Percentiles rank a stretch among this genome's conserved stretches.
Evolutionary conservation across 2,888 invertebrate species (phyloP).

Genomic region (Lasiommata megera): DNA sequence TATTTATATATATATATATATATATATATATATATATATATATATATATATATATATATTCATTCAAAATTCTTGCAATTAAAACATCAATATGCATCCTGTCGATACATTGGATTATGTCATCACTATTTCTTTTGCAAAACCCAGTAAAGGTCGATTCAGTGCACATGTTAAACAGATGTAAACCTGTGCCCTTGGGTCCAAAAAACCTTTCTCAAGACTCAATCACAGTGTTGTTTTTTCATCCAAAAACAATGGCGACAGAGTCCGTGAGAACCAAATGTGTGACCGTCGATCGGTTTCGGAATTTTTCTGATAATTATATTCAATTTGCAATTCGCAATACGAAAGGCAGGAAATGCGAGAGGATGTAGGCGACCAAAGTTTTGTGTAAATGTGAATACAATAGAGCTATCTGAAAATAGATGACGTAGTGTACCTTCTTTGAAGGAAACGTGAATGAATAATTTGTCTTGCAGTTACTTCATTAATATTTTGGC

Average conservation of each 20-base stretch:
- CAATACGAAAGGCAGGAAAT: conserved; percentile 19
- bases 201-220: conserved; percentile 51
- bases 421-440: too few species aligned
- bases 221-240: conserved; percentile 43
- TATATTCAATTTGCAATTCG: conserved; percentile 18
- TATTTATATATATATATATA: too few species aligned
- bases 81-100: neutral
- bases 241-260: conserved; percentile 60
- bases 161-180: conserved; percentile 71
- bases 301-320: conserved; percentile 29
- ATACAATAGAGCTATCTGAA: conserved; percentile 2
- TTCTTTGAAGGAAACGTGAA: too few species aligned
- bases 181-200: conserved; percentile 50
- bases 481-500: too few species aligned
- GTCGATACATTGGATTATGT: conserved; percentile 31
- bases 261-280: conserved; percentile 33
- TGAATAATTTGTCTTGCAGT: too few species aligned
- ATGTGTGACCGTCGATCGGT: conserved; percentile 15
- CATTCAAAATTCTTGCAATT: too few species aligned
- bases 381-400: conserved; percentile 16
- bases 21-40: too few species aligned
- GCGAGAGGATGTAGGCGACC: conserved; percentile 19
- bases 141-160: conserved; percentile 56
- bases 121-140: conserved; percentile 61
- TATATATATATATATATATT: neutral